These are phyloP conservation scores for Nomada fucata DNA, from an alignment of 2,888 invertebrate species.

Conservation along the genomic window DNA sequence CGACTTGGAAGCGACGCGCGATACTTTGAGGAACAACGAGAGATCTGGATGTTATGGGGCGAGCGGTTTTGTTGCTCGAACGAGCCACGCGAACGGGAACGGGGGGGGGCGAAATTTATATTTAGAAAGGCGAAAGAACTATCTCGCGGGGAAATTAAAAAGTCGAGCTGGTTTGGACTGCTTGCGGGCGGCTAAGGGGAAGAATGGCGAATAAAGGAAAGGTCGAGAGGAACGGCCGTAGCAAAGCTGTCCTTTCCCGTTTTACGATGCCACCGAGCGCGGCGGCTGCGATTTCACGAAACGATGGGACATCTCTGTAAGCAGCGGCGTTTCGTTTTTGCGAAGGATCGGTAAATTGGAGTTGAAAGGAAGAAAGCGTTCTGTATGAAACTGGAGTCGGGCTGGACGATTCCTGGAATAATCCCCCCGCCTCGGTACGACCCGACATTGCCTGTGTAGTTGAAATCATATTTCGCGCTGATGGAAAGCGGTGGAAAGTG, in stretches of 20 bases:
- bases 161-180: slow-evolving; percentile 11
- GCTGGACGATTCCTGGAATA: slow-evolving; percentile 1
- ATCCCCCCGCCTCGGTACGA: background rate
- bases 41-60: slow-evolving; percentile 13
- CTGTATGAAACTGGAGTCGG: slow-evolving; percentile 21
- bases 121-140: slow-evolving; percentile 24
- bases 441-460: background rate
- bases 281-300: background rate
- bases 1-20: background rate
- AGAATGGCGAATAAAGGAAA: background rate
- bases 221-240: slow-evolving; percentile 1
- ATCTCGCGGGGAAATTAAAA: slow-evolving; percentile 29
- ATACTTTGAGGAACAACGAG: slow-evolving; percentile 34
- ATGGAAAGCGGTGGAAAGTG: background rate
- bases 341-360: slow-evolving; percentile 7
- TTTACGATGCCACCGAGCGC: background rate
- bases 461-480: background rate
- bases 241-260: slow-evolving; percentile 6
- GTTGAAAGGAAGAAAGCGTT: background rate
- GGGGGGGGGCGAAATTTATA: slow-evolving; percentile 22
- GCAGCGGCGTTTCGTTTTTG: slow-evolving; percentile 13
- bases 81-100: background rate
- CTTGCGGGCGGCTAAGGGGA: background rate
- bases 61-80: slow-evolving; percentile 36
- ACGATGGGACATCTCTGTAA: background rate